phyloP scores from a whole-genome alignment of 2,113 vertebrate genomes.

The Copsychus sechellarum region DNA sequence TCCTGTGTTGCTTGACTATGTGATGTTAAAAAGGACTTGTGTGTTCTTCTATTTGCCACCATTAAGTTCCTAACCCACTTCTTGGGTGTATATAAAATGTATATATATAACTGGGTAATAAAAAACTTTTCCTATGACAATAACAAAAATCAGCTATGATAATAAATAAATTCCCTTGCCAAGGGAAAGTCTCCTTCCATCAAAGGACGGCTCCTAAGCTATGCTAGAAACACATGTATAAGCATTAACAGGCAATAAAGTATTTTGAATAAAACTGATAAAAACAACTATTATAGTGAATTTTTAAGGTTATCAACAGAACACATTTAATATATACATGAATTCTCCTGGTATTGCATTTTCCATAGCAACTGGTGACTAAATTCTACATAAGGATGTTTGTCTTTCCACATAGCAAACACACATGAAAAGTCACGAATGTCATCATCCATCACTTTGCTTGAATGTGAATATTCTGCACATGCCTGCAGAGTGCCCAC shows the following conservation, averaged over 20 bases:
- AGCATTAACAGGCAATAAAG: background rate
- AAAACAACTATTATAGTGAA: background rate
- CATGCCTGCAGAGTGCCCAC: background rate
- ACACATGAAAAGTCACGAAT: background rate
- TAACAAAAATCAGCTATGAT: background rate
- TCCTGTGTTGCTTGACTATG: background rate
- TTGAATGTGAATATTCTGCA: background rate
- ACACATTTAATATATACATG: fast-evolving
- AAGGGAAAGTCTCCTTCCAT: background rate
- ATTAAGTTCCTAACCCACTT: background rate
- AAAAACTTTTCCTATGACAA: background rate
- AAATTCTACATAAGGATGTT: background rate
- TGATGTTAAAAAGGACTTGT: background rate
- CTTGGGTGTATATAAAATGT: background rate
- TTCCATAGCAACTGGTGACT: background rate
- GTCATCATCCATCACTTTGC: background rate
- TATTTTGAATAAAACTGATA: background rate
- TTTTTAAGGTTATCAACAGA: background rate
- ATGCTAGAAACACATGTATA: fast-evolving
- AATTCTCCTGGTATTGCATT: background rate
- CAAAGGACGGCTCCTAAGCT: background rate
- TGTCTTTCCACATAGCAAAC: background rate
- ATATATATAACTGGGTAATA: background rate
- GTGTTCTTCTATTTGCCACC: background rate
- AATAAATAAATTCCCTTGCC: background rate